phyloP scores from a whole-genome alignment of 2,888 invertebrate genomes.

The Agrilus biguttatus region DNA sequence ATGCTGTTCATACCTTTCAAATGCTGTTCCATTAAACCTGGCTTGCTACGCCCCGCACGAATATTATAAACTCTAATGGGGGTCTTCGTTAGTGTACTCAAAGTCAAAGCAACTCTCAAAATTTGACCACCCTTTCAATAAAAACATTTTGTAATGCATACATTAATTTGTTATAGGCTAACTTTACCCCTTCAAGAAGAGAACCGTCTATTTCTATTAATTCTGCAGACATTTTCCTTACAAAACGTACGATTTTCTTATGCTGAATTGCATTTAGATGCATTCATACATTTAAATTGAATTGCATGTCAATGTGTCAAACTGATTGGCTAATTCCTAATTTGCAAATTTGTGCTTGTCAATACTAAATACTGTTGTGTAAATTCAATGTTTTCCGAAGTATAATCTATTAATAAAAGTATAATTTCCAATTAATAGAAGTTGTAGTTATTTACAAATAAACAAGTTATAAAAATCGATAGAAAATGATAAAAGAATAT shows the following conservation, averaged over 20 bases:
- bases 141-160: constrained; percentile 4
- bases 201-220: constrained; percentile 61
- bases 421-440: too few species aligned
- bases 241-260: background rate
- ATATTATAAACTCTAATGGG: constrained; percentile 68
- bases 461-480: too few species aligned
- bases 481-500: too few species aligned
- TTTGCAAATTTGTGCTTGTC: too few species aligned
- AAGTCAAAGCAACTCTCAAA: constrained; percentile 60
- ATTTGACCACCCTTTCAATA: constrained; percentile 75
- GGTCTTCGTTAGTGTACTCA: constrained; percentile 60
- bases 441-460: too few species aligned
- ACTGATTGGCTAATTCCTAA: too few species aligned
- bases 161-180: background rate
- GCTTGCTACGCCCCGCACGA: constrained; percentile 63
- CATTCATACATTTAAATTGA: too few species aligned
- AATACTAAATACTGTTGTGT: too few species aligned
- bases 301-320: too few species aligned
- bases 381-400: too few species aligned
- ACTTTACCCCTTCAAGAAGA: constrained; percentile 57
- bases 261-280: too few species aligned
- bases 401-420: too few species aligned
- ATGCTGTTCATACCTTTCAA: constrained; percentile 44
- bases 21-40: constrained; percentile 74
- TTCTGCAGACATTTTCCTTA: constrained; percentile 13